phyloP scores from a whole-genome alignment of 2,113 vertebrate genomes.

The Petromus typicus region DNA sequence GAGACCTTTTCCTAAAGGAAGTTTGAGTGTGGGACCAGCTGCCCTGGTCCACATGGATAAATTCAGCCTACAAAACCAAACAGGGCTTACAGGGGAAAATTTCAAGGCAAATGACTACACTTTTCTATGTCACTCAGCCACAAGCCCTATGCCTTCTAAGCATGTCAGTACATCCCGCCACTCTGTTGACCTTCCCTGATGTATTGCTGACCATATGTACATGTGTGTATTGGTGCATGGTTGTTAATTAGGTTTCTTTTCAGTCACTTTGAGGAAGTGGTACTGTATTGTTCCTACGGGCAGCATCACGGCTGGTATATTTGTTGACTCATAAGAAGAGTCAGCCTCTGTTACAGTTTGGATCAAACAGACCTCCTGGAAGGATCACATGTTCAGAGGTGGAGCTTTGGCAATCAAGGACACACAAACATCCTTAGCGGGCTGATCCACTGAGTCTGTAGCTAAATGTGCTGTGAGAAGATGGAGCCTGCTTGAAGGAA shows the following conservation, averaged over 20 bases:
- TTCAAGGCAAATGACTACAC: background rate
- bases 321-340: background rate
- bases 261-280: background rate
- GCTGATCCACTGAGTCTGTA: background rate
- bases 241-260: background rate
- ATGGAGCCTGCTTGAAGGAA: background rate
- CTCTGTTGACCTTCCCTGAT: background rate
- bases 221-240: background rate
- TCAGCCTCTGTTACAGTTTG: background rate
- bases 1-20: slow-evolving; percentile 37
- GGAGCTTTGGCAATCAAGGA: background rate
- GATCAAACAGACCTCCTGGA: background rate
- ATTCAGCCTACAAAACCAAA: background rate
- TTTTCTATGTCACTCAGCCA: background rate
- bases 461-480: background rate
- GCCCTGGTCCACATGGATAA: background rate
- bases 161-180: background rate
- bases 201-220: background rate
- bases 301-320: background rate
- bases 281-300: background rate
- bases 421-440: too few relatives aligned
- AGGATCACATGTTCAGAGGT: background rate
- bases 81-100: background rate
- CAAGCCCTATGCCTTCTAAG: background rate
- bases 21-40: background rate